Evolutionary conservation across 2,113 vertebrate species (phyloP), one percentile per base, ranked within the genome.

Genomic region (Tylochromis polylepis): DNA sequence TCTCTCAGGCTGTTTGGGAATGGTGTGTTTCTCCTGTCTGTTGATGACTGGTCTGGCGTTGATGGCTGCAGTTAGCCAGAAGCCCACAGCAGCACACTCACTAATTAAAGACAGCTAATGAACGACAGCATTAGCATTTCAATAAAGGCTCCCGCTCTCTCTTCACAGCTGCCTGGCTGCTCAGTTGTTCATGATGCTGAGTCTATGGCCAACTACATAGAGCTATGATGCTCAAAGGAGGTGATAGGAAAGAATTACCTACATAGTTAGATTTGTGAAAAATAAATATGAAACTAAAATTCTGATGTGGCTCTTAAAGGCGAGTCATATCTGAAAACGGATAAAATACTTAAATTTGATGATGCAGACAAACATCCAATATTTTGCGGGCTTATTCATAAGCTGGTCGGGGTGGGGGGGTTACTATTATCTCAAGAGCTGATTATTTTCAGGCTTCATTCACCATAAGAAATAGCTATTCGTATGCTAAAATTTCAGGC

Each of bases 101-200:
- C 88, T 96, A 94, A 96, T 95, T 94, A 94, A 95, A 92, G 87
- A 87, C 86, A 81, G 90, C 92, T 95, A 95, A 95, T 94, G 92
- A 95, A 95, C 86, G 83, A 87, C 86, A 78, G 38, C 81, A 95
- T 94, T 94, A 92, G 94, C 95, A 96, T 95, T 94, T 95, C 91
- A 95, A 95, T 94, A 86, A 87, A 83, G 89, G 46, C 85, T 82
- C 46, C 75, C 2, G 43, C 81, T 83, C 83, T 81, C 58, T 78
- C 53, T 67, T n/a, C 56, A 27, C 14, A 22, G 79, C 59, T 82
- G 88, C 38, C 16, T 57, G 65, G 55, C 72, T 60, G 22, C 90
- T 77, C 31, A 83, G 72, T 31, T 85, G 43, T 84, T 80, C 5
- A 5, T 22, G 81, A 89, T 72, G 55, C 41, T 82, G 80, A 6